These are phyloP conservation scores for Apogon talboti DNA, from an alignment of 2,797 vertebrate genomes.

Conservation along the genomic window DNA sequence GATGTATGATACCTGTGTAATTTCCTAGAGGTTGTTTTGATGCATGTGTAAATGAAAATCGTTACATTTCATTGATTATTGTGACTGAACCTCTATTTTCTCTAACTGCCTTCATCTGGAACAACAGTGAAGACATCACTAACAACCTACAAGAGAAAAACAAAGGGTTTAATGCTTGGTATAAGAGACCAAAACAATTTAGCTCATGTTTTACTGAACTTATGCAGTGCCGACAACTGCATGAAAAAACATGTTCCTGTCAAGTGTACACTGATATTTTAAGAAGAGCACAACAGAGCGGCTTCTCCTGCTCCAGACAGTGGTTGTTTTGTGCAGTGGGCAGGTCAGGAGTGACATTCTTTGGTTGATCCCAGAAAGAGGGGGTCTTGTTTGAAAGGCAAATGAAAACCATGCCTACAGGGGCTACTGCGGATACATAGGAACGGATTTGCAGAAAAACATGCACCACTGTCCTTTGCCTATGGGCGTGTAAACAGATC, in stretches of 20 bases:
- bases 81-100: background rate
- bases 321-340: constrained; percentile 56
- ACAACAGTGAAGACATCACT: no score
- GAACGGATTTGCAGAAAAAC: constrained; percentile 47
- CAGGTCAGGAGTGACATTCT: constrained; percentile 70
- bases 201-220: constrained; percentile 1
- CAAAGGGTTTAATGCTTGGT: background rate
- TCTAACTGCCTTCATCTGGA: background rate
- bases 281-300: constrained; percentile 40
- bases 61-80: background rate
- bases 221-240: constrained; percentile 1
- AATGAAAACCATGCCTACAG: constrained; percentile 58
- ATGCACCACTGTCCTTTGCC: constrained; percentile 39
- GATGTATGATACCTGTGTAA: background rate
- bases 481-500: constrained; percentile 22
- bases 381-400: constrained; percentile 63
- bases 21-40: background rate
- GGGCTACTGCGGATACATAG: constrained; percentile 35
- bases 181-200: background rate
- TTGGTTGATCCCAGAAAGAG: constrained; percentile 58
- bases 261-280: constrained; percentile 29
- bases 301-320: constrained; percentile 48
- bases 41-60: constrained; percentile 10
- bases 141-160: background rate
- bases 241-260: constrained; percentile 18